Conservation (phyloP, 1,140 invertebrate genomes). For the Agrypnia vestita region DNA sequence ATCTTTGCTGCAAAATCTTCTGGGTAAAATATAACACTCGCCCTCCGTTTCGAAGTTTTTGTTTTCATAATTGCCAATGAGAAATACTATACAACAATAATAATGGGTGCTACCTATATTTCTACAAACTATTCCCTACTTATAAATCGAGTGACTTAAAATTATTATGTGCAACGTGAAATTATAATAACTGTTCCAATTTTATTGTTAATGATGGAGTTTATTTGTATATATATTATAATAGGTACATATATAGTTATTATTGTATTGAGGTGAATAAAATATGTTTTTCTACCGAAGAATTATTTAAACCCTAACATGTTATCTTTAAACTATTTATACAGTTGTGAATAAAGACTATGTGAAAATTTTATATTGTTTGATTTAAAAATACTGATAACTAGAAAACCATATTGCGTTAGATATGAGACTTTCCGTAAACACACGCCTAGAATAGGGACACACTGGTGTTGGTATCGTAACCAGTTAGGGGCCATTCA, state of each 20-base stretch:
- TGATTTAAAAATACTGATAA: neutral
- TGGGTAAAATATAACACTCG: no score
- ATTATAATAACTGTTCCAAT: conserved; percentile 33
- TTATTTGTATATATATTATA: neutral
- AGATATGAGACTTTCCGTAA: neutral
- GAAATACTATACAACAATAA: no score
- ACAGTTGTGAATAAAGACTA: conserved; percentile 47
- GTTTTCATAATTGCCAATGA: no score
- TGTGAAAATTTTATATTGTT: conserved; percentile 13
- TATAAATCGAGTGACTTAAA: conserved; percentile 38
- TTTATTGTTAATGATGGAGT: conserved; percentile 19
- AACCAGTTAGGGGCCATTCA: no score
- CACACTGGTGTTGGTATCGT: no score
- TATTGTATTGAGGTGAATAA: conserved; percentile 21
- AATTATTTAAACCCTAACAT: conserved; percentile 26
- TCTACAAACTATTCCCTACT: conserved; percentile 19
- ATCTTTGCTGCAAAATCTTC: no score
- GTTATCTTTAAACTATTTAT: conserved; percentile 42
- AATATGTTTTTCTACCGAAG: conserved; percentile 44
- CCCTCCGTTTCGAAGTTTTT: no score
- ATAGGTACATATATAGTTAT: neutral
- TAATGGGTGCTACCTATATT: conserved; percentile 27
- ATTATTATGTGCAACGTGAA: neutral
- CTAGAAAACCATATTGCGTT: neutral
- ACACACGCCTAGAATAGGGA: no score